Evolutionary conservation across 37 sponge, comb jelly and placozoan species (phyloP).

Genomic region (Aplysina aerophoba): DNA sequence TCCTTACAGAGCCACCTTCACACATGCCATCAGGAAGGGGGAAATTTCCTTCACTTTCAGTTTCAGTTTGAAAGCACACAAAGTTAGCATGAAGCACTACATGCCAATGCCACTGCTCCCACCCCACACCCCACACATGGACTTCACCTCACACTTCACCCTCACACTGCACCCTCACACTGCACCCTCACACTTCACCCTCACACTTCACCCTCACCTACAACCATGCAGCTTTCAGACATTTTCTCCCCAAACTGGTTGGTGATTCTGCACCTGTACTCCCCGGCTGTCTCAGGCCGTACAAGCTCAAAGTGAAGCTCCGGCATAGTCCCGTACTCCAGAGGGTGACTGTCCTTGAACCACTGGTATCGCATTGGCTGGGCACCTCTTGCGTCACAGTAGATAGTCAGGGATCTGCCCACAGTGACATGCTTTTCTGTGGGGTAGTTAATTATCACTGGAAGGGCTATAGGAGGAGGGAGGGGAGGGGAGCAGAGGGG

Average conservation of each 20-base stretch:
- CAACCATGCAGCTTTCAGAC: constrained; percentile 26
- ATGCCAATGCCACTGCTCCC: no score
- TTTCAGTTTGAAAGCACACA: no score
- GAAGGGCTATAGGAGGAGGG: constrained; percentile 1
- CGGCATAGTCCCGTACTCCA: constrained; percentile 36
- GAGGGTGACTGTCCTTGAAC: constrained; percentile 55
- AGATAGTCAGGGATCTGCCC: constrained; percentile 27
- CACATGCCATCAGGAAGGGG: no score
- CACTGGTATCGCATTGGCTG: constrained; percentile 75
- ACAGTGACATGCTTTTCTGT: constrained; percentile 11
- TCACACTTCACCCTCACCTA: constrained; percentile 63
- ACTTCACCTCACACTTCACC: not conserved
- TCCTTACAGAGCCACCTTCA: no score
- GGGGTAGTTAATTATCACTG: constrained; percentile 42
- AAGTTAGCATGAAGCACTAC: no score
- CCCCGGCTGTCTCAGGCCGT: constrained; percentile 41
- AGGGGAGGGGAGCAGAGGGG: not conserved
- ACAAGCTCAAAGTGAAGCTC: constrained; percentile 44
- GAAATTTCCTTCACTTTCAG: no score
- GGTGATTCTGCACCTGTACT: constrained; percentile 65
- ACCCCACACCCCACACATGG: no score
- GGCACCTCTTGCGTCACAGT: constrained; percentile 33
- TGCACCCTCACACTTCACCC: not conserved
- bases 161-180: constrained; percentile 9
- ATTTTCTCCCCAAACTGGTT: constrained; percentile 57